Percentiles rank a stretch among this genome's conserved stretches.
Conservation (phyloP, 2,888 invertebrate genomes). For the Tipula unca region DNA sequence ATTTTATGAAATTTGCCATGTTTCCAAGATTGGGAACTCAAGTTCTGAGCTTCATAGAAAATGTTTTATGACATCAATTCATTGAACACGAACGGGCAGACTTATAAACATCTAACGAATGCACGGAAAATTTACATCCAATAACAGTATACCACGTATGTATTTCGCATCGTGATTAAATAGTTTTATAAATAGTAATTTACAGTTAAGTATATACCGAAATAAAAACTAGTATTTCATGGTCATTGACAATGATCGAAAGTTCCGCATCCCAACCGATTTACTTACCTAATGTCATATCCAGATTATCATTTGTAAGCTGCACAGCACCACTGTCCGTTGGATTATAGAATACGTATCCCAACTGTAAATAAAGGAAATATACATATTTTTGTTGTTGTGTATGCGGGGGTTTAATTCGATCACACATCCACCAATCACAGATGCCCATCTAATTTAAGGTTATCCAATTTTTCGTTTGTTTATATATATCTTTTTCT, state of each 20-base stretch:
- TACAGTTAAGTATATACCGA: not conserved
- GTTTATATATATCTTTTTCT: not conserved
- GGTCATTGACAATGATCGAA: not conserved
- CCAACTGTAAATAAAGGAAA: slow-evolving; percentile 30
- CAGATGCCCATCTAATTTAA: not conserved
- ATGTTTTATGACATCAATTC: too few relatives aligned
- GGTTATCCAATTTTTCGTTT: not conserved
- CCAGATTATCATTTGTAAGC: slow-evolving; percentile 72
- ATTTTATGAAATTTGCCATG: too few relatives aligned
- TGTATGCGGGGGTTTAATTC: not conserved
- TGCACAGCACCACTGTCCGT: slow-evolving; percentile 75
- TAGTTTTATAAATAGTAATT: not conserved
- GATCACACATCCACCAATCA: not conserved
- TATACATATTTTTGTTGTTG: not conserved
- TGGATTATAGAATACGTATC: slow-evolving; percentile 56
- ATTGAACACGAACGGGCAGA: too few relatives aligned
- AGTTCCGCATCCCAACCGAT: not conserved
- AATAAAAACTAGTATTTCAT: not conserved
- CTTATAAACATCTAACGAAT: too few relatives aligned
- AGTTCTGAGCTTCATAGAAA: too few relatives aligned
- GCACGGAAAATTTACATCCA: too few relatives aligned
- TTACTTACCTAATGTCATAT: slow-evolving; percentile 70
- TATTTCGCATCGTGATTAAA: not conserved
- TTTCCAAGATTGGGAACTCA: too few relatives aligned
- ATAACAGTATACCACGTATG: not conserved